phyloP scores from a whole-genome alignment of 2,888 invertebrate species.

The Cosmia pyralina region DNA sequence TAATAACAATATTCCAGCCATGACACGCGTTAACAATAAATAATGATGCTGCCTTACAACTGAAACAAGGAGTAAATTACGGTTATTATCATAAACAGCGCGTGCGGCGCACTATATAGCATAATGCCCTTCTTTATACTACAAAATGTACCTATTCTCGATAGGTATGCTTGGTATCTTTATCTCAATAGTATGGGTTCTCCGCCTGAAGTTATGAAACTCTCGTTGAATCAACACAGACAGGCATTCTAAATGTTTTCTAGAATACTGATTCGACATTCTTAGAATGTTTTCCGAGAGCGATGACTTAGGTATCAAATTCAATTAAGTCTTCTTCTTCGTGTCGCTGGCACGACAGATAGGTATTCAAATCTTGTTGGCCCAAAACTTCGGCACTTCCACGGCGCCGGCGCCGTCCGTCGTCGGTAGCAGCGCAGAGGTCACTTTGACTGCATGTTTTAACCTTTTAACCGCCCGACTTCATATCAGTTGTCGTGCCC shows the following conservation, averaged over 20 bases:
- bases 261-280: slow-evolving; percentile 39
- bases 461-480: too few relatives aligned
- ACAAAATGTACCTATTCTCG: slow-evolving; percentile 10
- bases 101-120: slow-evolving; percentile 39
- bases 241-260: slow-evolving; percentile 44
- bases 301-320: not conserved
- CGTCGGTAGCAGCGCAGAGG: not conserved
- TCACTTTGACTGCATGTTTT: not conserved
- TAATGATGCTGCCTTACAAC: slow-evolving; percentile 64
- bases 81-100: slow-evolving; percentile 70
- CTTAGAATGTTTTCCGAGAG: slow-evolving; percentile 4
- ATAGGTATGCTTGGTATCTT: slow-evolving; percentile 32
- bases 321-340: too few relatives aligned
- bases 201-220: slow-evolving; percentile 37
- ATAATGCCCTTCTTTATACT: slow-evolving; percentile 45
- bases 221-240: slow-evolving; percentile 49
- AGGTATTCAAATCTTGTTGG: not conserved
- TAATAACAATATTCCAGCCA: slow-evolving; percentile 39
- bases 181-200: slow-evolving; percentile 18
- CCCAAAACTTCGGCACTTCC: not conserved
- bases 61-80: slow-evolving; percentile 73
- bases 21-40: slow-evolving; percentile 53
- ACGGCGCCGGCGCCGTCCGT: too few relatives aligned
- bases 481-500: too few relatives aligned
- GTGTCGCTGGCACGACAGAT: too few relatives aligned